phyloP scores from a whole-genome alignment of 2,888 invertebrate species.

The Melanophora roralis region DNA sequence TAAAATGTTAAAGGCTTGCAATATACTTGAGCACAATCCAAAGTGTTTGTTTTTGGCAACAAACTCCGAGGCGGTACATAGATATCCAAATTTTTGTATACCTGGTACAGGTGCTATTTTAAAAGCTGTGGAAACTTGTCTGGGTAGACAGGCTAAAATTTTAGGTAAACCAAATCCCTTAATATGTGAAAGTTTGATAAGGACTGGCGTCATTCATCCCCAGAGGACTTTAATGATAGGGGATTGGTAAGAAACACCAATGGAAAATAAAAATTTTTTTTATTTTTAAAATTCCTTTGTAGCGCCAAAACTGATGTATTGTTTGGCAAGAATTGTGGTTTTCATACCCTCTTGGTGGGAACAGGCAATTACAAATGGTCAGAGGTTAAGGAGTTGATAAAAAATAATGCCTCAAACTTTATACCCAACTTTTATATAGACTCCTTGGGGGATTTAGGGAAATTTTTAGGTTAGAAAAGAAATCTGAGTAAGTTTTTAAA shows the following conservation, averaged over 20 bases:
- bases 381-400: constrained; percentile 79
- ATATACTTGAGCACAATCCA: constrained; percentile 85
- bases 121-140: constrained; percentile 88
- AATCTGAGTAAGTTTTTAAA: no score
- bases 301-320: constrained; percentile 95
- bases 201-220: constrained; percentile 86
- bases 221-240: constrained; percentile 81
- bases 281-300: constrained; percentile 65
- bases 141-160: constrained; percentile 86
- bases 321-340: constrained; percentile 91
- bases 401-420: constrained; percentile 80
- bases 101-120: constrained; percentile 93
- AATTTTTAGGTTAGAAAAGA: background rate
- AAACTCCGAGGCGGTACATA: constrained; percentile 93
- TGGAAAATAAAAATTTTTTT: background rate
- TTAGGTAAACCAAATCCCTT: constrained; percentile 94
- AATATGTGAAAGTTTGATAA: constrained; percentile 84
- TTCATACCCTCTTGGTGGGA: constrained; percentile 91
- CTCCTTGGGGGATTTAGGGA: constrained; percentile 82
- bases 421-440: constrained; percentile 85
- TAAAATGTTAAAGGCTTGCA: constrained; percentile 93
- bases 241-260: constrained; percentile 70
- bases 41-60: constrained; percentile 91
- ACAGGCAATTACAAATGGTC: constrained; percentile 86
- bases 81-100: constrained; percentile 83